A percentile compares a stretch with the other conserved stretches of the same genome.
phyloP scores from a whole-genome alignment of 2,888 invertebrate genomes.

The Galerucella calmariensis region DNA sequence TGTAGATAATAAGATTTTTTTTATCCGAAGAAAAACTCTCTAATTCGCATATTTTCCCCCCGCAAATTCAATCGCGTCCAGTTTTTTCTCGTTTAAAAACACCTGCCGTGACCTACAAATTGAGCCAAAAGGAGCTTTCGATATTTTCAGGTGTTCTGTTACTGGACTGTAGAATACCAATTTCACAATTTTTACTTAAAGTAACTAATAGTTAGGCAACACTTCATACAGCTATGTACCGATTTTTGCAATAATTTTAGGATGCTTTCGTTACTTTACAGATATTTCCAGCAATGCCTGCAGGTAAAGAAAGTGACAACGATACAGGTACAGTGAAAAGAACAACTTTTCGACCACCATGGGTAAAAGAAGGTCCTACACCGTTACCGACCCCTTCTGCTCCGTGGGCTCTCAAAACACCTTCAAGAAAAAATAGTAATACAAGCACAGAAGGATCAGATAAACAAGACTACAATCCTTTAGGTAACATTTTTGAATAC shows the following conservation, averaged over 20 bases:
- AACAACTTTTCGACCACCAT: slow-evolving; percentile 79
- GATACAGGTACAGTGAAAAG: slow-evolving; percentile 66
- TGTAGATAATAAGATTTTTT: no score
- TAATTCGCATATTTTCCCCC: no score
- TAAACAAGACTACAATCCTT: slow-evolving; percentile 44
- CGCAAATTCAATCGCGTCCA: no score
- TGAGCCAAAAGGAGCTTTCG: no score
- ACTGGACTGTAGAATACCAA: no score
- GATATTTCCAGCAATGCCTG: slow-evolving; percentile 64
- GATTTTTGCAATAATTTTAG: no score
- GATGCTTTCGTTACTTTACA: not conserved
- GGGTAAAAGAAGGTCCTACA: slow-evolving; percentile 77
- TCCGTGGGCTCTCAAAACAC: slow-evolving; percentile 73
- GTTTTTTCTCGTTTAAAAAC: no score
- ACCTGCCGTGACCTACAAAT: no score
- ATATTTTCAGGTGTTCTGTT: no score
- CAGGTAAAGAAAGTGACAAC: slow-evolving; percentile 61
- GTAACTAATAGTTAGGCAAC: not conserved
- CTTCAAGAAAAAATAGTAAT: slow-evolving; percentile 52
- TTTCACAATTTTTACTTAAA: not conserved
- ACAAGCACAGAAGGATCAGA: slow-evolving; percentile 36
- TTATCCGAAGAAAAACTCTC: no score
- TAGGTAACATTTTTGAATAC: slow-evolving; percentile 44
- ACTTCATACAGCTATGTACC: not conserved
- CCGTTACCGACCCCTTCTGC: slow-evolving; percentile 67